Evolutionary conservation across 2,113 vertebrate species (phyloP), one percentile per base, ranked within the genome.

Genomic region (Antennarius striatus): DNA sequence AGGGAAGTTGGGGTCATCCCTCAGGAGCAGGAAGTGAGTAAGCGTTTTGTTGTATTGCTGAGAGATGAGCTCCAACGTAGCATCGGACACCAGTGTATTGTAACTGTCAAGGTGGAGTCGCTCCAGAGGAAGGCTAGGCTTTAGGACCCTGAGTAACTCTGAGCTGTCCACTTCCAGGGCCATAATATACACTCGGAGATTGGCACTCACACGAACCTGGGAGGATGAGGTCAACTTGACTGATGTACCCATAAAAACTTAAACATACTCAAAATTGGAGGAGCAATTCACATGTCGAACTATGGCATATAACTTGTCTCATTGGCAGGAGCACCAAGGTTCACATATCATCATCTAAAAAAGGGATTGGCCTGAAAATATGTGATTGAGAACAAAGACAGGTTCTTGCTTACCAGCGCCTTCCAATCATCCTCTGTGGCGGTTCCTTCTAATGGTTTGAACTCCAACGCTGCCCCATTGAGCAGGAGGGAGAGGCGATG

Each of bases 81-180:
- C 95, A 47, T 96, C 97, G 17, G 95, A 95, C 90, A 97, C 95
- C 75, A 93, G 93, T 45, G 94, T 94, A 83, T 93, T 92, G 84
- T 96, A 99, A 90, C 97, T 97, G 89, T 99, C 98, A 66, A 99
- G 95, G 82, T 99, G 98, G 89, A 99, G 95, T 80, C 96, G 94
- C 92, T 98, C 96, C 86, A 99, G 87, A 5, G 98, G 98, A 76
- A 99, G 94, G 92, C 95, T 96, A 49, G 98, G 98, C 91, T 99
- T 99, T 61, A 99, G 93, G 89, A 98, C 94, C 85, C 94, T 91
- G 82, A 98, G 90, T 92, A 99, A 95, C 85, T 98, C 95, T 49
- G 95, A 94, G 82, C 93, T 96, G 88, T 94, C 94, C 65, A 98
- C 93, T 88, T 99, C 96, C 88, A 98, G 94, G 56, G 93, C 96